Percentiles rank a stretch among this genome's conserved stretches.
phyloP scores from a whole-genome alignment of 2,888 invertebrate species.

The Nephrotoma flavescens region DNA sequence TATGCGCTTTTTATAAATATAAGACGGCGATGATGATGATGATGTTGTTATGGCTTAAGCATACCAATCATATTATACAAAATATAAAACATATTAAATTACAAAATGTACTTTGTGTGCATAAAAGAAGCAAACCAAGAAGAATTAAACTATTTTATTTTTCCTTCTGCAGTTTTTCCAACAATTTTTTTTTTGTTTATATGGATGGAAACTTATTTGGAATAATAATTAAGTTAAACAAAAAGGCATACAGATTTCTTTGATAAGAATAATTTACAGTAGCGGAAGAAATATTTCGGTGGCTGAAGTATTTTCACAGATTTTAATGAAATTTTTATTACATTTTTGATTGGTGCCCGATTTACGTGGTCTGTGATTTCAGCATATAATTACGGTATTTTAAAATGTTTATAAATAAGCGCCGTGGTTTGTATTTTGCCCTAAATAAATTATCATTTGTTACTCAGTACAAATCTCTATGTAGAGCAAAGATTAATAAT shows the following conservation, averaged over 20 bases:
- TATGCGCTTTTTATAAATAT: background rate
- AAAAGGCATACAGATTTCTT: background rate
- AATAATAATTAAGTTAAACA: background rate
- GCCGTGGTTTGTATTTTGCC: no score
- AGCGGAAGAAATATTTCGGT: background rate
- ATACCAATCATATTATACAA: background rate
- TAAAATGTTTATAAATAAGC: no score
- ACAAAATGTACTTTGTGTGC: background rate
- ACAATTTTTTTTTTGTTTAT: background rate
- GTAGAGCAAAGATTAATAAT: no score
- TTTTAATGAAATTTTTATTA: background rate
- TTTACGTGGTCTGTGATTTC: no score
- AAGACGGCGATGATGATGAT: background rate
- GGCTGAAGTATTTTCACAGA: background rate
- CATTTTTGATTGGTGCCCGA: background rate
- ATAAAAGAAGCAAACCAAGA: background rate
- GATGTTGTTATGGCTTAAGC: background rate
- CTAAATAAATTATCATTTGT: no score
- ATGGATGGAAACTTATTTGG: background rate
- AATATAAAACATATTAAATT: background rate
- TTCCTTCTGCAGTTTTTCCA: background rate
- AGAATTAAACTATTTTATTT: background rate
- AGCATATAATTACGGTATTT: no score
- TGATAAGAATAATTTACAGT: background rate
- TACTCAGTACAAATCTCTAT: no score